These are phyloP conservation scores for Microcaecilia unicolor DNA, from an alignment of 2,797 vertebrate genomes.

Conservation along the genomic window DNA sequence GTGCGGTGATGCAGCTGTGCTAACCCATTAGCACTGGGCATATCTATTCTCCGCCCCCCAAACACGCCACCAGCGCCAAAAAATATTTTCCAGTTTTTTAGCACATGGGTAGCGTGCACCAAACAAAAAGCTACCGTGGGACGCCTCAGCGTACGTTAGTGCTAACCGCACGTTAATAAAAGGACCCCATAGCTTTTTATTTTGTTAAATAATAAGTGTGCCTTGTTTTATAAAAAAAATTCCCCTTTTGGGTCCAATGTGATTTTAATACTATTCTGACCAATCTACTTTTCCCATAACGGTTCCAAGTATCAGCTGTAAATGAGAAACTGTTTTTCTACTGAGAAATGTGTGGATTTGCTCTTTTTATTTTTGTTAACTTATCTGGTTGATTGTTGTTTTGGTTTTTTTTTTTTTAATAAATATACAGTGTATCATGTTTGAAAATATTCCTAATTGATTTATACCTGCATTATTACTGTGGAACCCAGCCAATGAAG, in stretches of 20 bases:
- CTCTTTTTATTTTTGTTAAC: conserved; percentile 82
- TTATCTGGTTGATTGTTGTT: conserved; percentile 95
- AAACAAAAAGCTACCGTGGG: too few relatives aligned
- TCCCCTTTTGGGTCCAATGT: conserved; percentile 69
- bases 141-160: too few relatives aligned
- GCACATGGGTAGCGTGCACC: too few relatives aligned
- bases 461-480: too few relatives aligned
- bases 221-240: conserved; percentile 6
- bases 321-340: conserved; percentile 77
- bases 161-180: too few relatives aligned
- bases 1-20: too few relatives aligned
- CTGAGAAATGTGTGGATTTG: conserved; percentile 76
- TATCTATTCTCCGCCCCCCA: too few relatives aligned
- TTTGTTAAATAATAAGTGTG: conserved; percentile 11
- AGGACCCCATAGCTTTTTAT: too few relatives aligned
- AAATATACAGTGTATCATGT: conserved; percentile 76
- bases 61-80: too few relatives aligned
- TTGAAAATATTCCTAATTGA: conserved; percentile 44
- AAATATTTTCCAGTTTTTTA: too few relatives aligned
- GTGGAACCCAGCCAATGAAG: too few relatives aligned
- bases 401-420: conserved; percentile 77
- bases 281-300: conserved; percentile 74
- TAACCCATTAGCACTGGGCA: too few relatives aligned
- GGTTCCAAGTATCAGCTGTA: conserved; percentile 44
- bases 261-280: conserved; percentile 81